Conservation (phyloP, 1,140 invertebrate genomes). For the Trichogramma pretiosum region DNA sequence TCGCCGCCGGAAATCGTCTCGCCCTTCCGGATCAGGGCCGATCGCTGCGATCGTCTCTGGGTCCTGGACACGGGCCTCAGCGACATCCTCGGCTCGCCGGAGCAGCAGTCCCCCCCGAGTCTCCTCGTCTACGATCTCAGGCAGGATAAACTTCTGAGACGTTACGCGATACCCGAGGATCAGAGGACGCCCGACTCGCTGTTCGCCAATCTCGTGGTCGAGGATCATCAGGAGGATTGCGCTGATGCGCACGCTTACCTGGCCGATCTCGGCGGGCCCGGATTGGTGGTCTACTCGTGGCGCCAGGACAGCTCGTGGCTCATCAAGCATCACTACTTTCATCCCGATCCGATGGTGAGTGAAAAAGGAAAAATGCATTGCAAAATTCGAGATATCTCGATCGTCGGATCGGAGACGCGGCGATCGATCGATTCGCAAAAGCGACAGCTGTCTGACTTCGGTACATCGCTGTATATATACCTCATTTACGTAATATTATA, state of each 20-base stretch:
- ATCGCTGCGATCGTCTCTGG: slow-evolving; percentile 67
- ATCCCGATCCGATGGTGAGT: slow-evolving; percentile 53
- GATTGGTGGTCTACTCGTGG: slow-evolving; percentile 63
- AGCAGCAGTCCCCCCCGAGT: slow-evolving; percentile 47
- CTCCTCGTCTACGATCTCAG: slow-evolving; percentile 65
- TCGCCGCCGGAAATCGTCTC: slow-evolving; percentile 58
- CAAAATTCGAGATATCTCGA: no score
- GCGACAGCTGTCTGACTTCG: no score
- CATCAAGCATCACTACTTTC: slow-evolving; percentile 61
- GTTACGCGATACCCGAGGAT: slow-evolving; percentile 51
- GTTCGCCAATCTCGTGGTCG: slow-evolving; percentile 66
- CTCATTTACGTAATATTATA: no score
- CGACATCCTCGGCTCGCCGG: slow-evolving; percentile 50
- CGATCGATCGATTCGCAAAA: no score
- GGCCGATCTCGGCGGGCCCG: slow-evolving; percentile 56
- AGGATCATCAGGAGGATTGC: slow-evolving; percentile 55
- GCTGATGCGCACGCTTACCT: slow-evolving; percentile 58
- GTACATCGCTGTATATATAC: no score
- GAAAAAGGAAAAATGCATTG: no score
- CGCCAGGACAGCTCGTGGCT: slow-evolving; percentile 57
- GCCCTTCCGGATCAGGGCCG: slow-evolving; percentile 61
- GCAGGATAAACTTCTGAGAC: slow-evolving; percentile 58
- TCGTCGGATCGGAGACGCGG: no score
- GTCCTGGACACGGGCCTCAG: slow-evolving; percentile 63
- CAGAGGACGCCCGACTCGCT: slow-evolving; percentile 61